A percentile compares a stretch with the other conserved stretches of the same genome.
Evolutionary conservation across 2,113 vertebrate species (phyloP).

Genomic region (Mormoops blainvillei): DNA sequence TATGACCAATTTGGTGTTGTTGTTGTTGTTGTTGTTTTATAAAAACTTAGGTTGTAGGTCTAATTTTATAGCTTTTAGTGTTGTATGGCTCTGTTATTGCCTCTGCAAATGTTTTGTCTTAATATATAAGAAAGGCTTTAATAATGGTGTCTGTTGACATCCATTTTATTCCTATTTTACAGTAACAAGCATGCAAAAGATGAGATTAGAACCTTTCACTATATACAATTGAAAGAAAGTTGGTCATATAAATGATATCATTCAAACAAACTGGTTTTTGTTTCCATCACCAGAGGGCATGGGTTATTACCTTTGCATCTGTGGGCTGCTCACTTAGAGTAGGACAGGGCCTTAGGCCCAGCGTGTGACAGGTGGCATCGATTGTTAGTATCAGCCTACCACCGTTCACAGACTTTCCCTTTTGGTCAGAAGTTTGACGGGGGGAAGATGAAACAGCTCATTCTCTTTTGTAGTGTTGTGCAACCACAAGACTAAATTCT

Average conservation of each 20-base stretch:
- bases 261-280: background rate
- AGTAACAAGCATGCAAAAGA: background rate
- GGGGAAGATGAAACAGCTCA: background rate
- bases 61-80: background rate
- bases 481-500: background rate
- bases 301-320: background rate
- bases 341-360: background rate
- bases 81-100: conserved; percentile 33
- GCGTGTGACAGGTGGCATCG: background rate
- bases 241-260: background rate
- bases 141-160: background rate
- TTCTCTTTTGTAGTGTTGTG: background rate
- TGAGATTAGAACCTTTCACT: background rate
- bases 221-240: background rate
- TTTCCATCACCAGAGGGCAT: background rate
- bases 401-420: background rate
- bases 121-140: conserved; percentile 4
- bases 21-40: background rate
- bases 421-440: background rate
- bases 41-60: conserved; percentile 21
- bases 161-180: background rate
- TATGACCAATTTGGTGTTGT: background rate
- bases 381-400: background rate
- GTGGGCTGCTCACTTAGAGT: background rate
- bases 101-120: conserved; percentile 22